A percentile compares a stretch with the other conserved stretches of the same genome.
Evolutionary conservation across 2,888 invertebrate species (phyloP).

Genomic region (Coenonympha glycerion): DNA sequence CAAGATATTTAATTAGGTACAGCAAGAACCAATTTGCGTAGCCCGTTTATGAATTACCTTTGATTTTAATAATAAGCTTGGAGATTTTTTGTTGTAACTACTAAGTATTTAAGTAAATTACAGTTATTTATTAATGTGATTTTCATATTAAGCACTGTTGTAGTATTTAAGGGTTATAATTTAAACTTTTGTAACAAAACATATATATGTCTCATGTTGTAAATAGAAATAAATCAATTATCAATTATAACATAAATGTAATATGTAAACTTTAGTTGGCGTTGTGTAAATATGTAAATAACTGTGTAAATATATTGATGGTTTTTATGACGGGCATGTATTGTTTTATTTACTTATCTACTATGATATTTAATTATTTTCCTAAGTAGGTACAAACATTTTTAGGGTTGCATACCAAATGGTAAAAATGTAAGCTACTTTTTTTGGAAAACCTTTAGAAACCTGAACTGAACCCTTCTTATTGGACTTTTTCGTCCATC

Average conservation of each 20-base stretch:
- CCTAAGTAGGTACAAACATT: too few species aligned
- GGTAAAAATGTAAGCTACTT: too few species aligned
- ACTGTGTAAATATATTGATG: conserved; percentile 73
- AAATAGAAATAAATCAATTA: conserved; percentile 48
- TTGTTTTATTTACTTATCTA: conserved; percentile 44
- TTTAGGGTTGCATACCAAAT: too few species aligned
- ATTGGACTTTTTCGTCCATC: too few species aligned
- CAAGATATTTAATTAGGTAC: too few species aligned
- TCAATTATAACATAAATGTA: conserved; percentile 22
- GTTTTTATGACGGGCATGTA: conserved; percentile 67
- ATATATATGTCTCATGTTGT: conserved; percentile 34
- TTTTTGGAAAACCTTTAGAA: too few species aligned
- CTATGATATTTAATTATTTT: neutral
- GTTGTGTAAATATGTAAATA: conserved; percentile 66
- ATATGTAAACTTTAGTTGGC: conserved; percentile 33
- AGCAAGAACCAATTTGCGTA: neutral
- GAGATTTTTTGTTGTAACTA: neutral
- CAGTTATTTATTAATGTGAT: neutral
- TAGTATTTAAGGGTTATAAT: conserved; percentile 5
- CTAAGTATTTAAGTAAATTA: too few species aligned
- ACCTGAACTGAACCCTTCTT: too few species aligned
- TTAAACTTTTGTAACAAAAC: neutral
- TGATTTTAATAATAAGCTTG: too few species aligned
- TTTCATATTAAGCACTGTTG: neutral
- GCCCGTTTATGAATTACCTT: too few species aligned